These are phyloP conservation scores for Daphoenositta chrysoptera DNA, from an alignment of 2,113 vertebrate species.

Conservation along the genomic window DNA sequence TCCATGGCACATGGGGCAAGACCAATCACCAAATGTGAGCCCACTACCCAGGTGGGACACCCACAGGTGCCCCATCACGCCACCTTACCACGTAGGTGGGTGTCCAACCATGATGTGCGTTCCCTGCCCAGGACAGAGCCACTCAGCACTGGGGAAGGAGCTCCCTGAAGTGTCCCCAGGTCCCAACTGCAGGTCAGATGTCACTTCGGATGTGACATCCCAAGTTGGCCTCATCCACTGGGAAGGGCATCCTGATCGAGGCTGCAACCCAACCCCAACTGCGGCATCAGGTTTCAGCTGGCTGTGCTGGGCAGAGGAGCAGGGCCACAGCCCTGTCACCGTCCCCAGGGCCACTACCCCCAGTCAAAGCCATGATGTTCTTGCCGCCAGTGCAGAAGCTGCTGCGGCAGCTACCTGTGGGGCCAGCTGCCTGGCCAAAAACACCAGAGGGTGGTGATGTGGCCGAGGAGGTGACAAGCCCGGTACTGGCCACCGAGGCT, in stretches of 20 bases:
- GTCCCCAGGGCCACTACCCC: not conserved
- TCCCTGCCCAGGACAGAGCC: not conserved
- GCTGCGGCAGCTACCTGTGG: slow-evolving; percentile 81
- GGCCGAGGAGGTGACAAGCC: slow-evolving; percentile 82
- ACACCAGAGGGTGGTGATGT: not conserved
- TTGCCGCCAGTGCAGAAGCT: slow-evolving; percentile 84
- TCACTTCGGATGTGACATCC: not conserved
- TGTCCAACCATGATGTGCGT: not conserved
- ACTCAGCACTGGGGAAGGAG: not conserved
- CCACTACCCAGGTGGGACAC: not conserved
- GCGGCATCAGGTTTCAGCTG: slow-evolving; percentile 10
- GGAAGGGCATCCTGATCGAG: rapidly evolving
- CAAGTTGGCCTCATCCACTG: not conserved
- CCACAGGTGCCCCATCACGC: not conserved
- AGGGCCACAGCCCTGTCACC: not conserved
- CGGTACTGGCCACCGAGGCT: slow-evolving; percentile 78
- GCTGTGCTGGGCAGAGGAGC: not conserved
- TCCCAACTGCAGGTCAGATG: not conserved
- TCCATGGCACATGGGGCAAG: not conserved
- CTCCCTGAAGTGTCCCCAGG: not conserved
- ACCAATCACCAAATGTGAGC: not conserved
- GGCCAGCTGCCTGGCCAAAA: slow-evolving; percentile 70
- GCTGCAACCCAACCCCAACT: not conserved
- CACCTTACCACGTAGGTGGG: too few species aligned
- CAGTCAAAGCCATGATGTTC: slow-evolving; percentile 1